Base-by-base conservation (phyloP, 1,140 invertebrate species). In the Nephila pilipes region DNA sequence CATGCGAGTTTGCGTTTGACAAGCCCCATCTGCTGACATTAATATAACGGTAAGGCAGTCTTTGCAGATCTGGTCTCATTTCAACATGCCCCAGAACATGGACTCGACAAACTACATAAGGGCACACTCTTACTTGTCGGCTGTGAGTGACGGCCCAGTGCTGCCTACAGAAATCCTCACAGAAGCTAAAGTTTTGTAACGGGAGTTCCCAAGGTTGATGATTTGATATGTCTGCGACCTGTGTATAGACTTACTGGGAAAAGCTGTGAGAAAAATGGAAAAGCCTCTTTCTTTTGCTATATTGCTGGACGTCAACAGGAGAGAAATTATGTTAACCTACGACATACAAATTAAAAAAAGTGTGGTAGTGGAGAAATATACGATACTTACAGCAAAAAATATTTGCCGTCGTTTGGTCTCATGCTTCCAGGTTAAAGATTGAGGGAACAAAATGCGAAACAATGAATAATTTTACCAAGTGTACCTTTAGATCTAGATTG, bases 311-410 rank as follows among this genome's bases (percentile, higher is more conserved):
- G 69, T 93, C 16, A 93, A 93, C 22, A 22, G 38, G 1, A 60
- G 75, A 10, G 92, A 93, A 69, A 88, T 32, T 6, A 38, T 2
- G 92, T 93, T 5, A 85, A 20, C 25, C 46, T 46, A 36, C 88
- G 0, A 55, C 25, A 32, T 38, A 29, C 2, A 18, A 22, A 6
- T 3, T 16, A n/a, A 2, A 38, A 54, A 5, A 6, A 3, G 2
- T 93, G 88, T 46, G 38, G 25, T 3, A 85, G 93, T 5, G 94
- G 94, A 12, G 94, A 96, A 94, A 95, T 96, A n/a, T 96, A 95
- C 92, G 96, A 97, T 94, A 96, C 96, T 1, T 96, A 96, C 94
- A n/a, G n/a, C n/a, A n/a, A 96, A 95, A 94, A 95, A 95, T 94
- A 96, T 95, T 60, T 96, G 96, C 93, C 94, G 96, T 32, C 94